Evolutionary conservation across 2,113 vertebrate genomes (phyloP).

Genomic region (Pangasianodon hypophthalmus): DNA sequence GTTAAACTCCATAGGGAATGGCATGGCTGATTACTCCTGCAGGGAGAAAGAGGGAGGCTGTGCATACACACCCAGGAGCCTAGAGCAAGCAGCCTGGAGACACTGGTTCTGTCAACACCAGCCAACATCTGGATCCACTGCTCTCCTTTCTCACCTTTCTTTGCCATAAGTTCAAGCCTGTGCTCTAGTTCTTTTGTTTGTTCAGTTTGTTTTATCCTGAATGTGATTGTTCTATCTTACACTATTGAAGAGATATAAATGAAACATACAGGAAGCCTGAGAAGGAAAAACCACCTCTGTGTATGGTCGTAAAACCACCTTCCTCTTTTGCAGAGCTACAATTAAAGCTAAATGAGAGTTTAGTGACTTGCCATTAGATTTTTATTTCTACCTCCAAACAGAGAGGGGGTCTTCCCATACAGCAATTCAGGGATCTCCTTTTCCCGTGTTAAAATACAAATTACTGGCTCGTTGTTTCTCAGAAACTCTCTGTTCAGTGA

Average conservation of each 20-base stretch:
- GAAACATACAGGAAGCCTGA: background rate
- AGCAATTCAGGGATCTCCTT: conserved; percentile 1
- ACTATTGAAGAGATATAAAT: background rate
- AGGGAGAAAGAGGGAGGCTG: background rate
- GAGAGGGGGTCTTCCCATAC: conserved; percentile 25
- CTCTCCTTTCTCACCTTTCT: conserved; percentile 9
- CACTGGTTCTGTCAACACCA: conserved; percentile 55
- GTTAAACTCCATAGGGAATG: conserved; percentile 30
- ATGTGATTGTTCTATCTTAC: background rate
- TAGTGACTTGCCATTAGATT: conserved; percentile 52
- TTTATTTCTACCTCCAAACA: conserved; percentile 58
- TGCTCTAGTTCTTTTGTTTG: background rate
- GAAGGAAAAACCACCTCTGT: conserved; percentile 35
- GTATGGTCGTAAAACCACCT: conserved; percentile 51
- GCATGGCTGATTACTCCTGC: conserved; percentile 34
- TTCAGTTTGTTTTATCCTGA: no score
- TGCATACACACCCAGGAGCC: conserved; percentile 6
- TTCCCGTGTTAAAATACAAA: conserved; percentile 21
- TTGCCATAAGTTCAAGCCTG: background rate
- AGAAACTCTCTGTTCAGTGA: background rate
- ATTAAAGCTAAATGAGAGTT: conserved; percentile 62
- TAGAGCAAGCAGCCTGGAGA: conserved; percentile 48
- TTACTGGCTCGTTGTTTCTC: conserved; percentile 1
- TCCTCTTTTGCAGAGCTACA: conserved; percentile 31
- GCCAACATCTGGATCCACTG: conserved; percentile 53